Evolutionary conservation across 1,140 invertebrate genomes (phyloP), one percentile per base, ranked within the genome.

Genomic region (Campoletis sonorensis): DNA sequence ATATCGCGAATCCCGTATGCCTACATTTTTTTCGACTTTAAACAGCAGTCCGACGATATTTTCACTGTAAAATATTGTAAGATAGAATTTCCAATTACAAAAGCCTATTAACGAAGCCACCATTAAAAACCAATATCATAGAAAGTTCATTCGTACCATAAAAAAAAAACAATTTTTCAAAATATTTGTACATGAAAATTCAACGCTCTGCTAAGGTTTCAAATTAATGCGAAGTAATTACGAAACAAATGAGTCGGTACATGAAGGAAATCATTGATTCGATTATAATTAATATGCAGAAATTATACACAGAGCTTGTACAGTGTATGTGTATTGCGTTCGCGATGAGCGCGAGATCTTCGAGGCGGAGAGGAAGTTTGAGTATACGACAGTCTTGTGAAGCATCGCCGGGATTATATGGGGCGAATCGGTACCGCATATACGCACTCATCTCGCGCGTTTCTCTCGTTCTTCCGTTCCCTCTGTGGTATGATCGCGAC

Each of bases 391-490:
- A 16, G 8, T 72, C 83, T 86, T 80, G 88, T 87, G 86, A 89
- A 81, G 89, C 90, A 89, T 90, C 89, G 87, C 84, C 85, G 89
- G 81, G 87, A 91, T 90, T 92, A 92, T 90, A 92, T 92, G 91
- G 87, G 90, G 86, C 91, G 90, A 87, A 88, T 88, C 91, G 86
- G 76, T 67, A 67, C 81, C 84, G 84, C 86, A 86, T 82, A 87
- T 86, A 85, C 33, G 30, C 82, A 79, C 64, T 76, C 75, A 67
- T 78, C 76, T 64, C 85, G 26, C 15, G 64, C 51, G 82, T 84
- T 75, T 71, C 58, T 23, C 26, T 49, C 71, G 58, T 82, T 67
- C 77, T 68, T 73, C 51, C 68, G 58, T 51, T 49, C 71, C 70
- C 37, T 51, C 79, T 21, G 21, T 40, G 70, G 70, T 26, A 49